Evolutionary conservation across 2,888 invertebrate species (phyloP), one percentile per base, ranked within the genome.

Genomic region (Esperia sulphurella): DNA sequence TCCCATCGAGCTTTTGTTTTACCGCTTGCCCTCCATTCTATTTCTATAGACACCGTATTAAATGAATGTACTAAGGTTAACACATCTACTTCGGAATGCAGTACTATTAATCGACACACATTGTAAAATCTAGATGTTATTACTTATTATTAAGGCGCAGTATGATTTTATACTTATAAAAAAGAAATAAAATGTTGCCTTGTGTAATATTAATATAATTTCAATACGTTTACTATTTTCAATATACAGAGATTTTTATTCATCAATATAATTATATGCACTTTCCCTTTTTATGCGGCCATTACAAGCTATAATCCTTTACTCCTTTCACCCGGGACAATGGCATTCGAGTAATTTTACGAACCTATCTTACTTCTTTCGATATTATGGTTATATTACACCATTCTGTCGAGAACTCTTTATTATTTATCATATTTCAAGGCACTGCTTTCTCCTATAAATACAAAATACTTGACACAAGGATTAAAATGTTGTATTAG

Each of bases 401-500:
- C 10, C 35, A n/a, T 2, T 35, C n/a, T 6, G n/a, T n/a, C n/a
- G 35, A 35, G n/a, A 33, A 35, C 35, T 10, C 35, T 35, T 5
- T 10, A 10, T n/a, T n/a, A 35, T n/a, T 35, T n/a, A 35, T 35
- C n/a, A 35, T 35, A n/a, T n/a, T 35, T n/a, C 35, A 35, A 35
- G 35, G 35, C n/a, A n/a, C 6, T 10, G 21, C 49, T 49, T 49
- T 49, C 46, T 65, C 69, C 65, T n/a, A 59, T 68, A 72, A 72
- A 71, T 35, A 35, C n/a, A 71, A 66, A 67, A 57, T 65, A 70
- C 58, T 55, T 50, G 44, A 53, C 58, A 52, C 51, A 50, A 47
- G 44, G 14, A 41, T 28, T 29, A 41, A 28, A 41, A 41, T n/a
- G 41, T 14, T 41, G 10, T n/a, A 21, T 31, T 9, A 40, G 14